Base-by-base conservation (phyloP, 2,888 invertebrate species). In the Zhuqinia jingwanae region DNA sequence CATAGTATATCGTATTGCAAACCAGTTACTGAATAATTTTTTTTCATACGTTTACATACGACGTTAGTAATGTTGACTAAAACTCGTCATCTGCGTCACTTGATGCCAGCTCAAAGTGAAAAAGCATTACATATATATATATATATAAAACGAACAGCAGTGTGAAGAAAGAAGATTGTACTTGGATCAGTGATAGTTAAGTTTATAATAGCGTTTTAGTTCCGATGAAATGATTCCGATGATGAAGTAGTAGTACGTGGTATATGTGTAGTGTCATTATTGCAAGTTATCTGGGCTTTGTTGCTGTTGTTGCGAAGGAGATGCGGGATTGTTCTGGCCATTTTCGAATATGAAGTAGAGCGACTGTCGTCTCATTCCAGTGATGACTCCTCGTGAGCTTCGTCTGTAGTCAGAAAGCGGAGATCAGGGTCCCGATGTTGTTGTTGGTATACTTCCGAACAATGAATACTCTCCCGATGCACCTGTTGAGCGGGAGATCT, bases 371-470 rank as follows among this genome's bases (percentile, higher is more conserved):
- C 84, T 76, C 84, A 84, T 63, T 20, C 84, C 84, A 11, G 75
- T 47, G 25, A 84, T 84, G 50, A 84, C 68, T 30, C 84, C 84
- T 53, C 84, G 50, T 0, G 84, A 60, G 81, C 60, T 76, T 84
- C 84, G 77, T 63, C 84, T 65, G 68, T 84, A 84, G 84, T 84
- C 84, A 42, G 84, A 84, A 84, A 84, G 84, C 68, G 84, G 84
- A 84, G 84, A 84, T 84, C 84, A 84, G 84, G 84, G 84, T 77
- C 84, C 84, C 77, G 84, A 65, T 5, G 84, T 77, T n/a, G 84
- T 87, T 17, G 79, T 75, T 22, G 87, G 68, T 13, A 81, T 75
- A 25, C 30, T 85, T 60, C 88, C 88, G 58, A 88, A 88, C 30
- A 88, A 45, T 17, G 85, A 85, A 53, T 88, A 88, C 45, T 88